phyloP scores from a whole-genome alignment of 2,113 vertebrate genomes.

The Bos javanicus region DNA sequence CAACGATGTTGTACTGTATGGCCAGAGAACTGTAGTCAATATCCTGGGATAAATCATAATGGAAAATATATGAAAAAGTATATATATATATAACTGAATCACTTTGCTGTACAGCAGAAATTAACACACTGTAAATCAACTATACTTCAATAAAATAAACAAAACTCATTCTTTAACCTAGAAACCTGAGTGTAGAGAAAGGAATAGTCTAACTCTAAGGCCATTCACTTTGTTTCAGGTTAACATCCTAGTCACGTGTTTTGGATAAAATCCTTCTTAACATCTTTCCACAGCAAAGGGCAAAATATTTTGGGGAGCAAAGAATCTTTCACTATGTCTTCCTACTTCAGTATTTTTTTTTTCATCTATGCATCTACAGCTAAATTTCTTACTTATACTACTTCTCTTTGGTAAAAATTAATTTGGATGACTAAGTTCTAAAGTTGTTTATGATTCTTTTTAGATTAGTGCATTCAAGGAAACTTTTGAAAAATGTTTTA shows the following conservation, averaged over 20 bases:
- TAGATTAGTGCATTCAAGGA: neutral
- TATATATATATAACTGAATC: neutral
- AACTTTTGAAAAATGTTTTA: neutral
- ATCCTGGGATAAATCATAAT: neutral
- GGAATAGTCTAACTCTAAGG: neutral
- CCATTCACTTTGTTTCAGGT: slow-evolving; percentile 11
- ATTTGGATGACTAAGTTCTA: neutral
- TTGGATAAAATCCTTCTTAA: slow-evolving; percentile 33
- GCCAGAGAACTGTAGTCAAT: neutral
- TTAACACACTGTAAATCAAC: neutral
- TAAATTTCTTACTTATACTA: neutral
- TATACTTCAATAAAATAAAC: neutral
- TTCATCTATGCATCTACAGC: neutral
- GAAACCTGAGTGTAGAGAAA: slow-evolving; percentile 20
- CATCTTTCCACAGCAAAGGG: neutral
- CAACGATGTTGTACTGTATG: neutral
- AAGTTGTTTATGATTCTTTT: neutral
- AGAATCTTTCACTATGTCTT: neutral
- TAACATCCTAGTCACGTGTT: neutral
- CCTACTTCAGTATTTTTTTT: neutral
- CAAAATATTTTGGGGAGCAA: neutral
- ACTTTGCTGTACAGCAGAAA: neutral
- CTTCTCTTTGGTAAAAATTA: slow-evolving; percentile 5
- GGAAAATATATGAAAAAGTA: neutral
- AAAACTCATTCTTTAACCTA: slow-evolving; percentile 49